phyloP scores from a whole-genome alignment of 2,113 vertebrate genomes.

The Chaetodon auriga region DNA sequence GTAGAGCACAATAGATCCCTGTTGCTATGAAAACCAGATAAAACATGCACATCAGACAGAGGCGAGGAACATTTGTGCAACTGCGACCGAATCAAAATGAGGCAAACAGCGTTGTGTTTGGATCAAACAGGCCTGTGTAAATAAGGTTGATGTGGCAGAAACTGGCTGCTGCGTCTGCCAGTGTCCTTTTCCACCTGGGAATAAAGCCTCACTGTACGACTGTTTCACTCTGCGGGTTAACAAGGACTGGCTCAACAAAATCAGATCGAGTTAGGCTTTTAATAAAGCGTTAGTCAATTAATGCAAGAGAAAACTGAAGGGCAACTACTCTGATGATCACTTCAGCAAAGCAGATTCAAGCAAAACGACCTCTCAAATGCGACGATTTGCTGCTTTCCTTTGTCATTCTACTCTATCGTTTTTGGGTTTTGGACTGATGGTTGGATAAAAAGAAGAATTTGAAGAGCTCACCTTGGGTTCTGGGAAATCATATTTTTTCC shows the following conservation, averaged over 20 bases:
- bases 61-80: constrained; percentile 1
- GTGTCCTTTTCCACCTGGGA: not conserved
- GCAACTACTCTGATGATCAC: not conserved
- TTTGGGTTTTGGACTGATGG: not conserved
- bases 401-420: accelerated
- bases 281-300: not conserved
- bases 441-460: not conserved
- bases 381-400: not conserved
- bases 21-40: constrained; percentile 69
- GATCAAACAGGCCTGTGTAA: constrained; percentile 1
- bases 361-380: not conserved
- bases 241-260: not conserved
- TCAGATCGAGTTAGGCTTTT: not conserved
- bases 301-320: too few species aligned
- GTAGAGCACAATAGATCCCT: constrained; percentile 62
- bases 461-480: not conserved
- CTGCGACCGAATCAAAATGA: not conserved
- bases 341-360: not conserved
- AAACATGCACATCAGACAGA: constrained; percentile 16
- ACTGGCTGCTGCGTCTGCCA: not conserved
- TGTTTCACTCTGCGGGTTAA: not conserved
- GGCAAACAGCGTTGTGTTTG: not conserved
- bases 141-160: not conserved
- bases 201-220: not conserved
- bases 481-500: not conserved